Base-by-base conservation (phyloP, 2,888 invertebrate species). In the Arrhopalites spinosus region DNA sequence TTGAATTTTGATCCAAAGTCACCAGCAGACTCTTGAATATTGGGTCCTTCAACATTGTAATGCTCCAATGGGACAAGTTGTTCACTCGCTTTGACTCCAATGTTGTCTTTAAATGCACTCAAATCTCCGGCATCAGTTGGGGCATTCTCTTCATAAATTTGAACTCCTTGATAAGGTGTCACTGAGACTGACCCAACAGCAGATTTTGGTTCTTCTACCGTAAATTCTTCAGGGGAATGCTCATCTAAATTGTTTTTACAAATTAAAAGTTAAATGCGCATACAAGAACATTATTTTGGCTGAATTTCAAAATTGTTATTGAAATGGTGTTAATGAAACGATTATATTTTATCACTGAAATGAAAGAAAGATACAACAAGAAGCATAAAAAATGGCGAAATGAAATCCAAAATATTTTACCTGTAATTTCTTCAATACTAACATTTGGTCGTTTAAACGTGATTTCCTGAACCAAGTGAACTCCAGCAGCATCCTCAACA, bases 381-480 rank as follows among this genome's bases (percentile, higher is more conserved):
- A n/a, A n/a, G n/a, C n/a, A n/a, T n/a, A n/a, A n/a, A n/a, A n/a
- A n/a, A n/a, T n/a, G n/a, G n/a, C n/a, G n/a, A n/a, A n/a, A n/a
- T n/a, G n/a, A n/a, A 36, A 36, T 36, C 11, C 36, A 36, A 36
- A 36, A 36, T 36, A 30, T 25, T n/a, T 29, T 56, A 74, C 74
- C 74, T 68, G 20, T 7, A 8, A 74, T 43, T 56, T 74, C 74
- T 36, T 74, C 74, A 45, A 74, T 68, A 5, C 68, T 63, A 15
- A 74, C 74, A 67, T 68, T 74, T 1, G 74, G 56, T 47, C 74
- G 23, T 25, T 74, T 74, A 20, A 74, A 74, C 2, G 74, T 74
- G 27, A 74, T 74, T 68, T 74, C 74, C 50, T 74, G 74, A n/a
- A 74, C 74, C 23, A 74, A 1, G 20, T 74, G 74, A 69, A 29